phyloP scores from a whole-genome alignment of 2,888 invertebrate species.

The Mythimna albipuncta region DNA sequence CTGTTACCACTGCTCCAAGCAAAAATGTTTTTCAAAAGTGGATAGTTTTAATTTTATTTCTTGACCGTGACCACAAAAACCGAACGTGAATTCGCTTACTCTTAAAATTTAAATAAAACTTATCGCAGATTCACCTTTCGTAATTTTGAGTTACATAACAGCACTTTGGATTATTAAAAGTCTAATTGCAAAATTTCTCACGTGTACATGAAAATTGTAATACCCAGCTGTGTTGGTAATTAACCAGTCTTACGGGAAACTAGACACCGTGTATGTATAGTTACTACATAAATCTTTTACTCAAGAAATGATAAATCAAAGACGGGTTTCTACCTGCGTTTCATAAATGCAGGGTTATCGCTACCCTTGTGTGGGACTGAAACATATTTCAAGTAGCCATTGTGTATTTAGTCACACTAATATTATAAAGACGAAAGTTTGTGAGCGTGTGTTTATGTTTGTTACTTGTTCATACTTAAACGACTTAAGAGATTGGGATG shows the following conservation, averaged over 20 bases:
- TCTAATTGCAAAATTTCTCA: neutral
- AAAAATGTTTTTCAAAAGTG: neutral
- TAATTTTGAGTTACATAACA: slow-evolving; percentile 7
- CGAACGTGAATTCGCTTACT: neutral
- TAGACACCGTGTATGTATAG: neutral
- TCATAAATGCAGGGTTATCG: neutral
- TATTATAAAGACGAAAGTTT: no score
- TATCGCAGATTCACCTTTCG: slow-evolving; percentile 9
- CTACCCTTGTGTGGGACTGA: neutral
- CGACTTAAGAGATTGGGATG: no score
- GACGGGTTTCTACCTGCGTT: neutral
- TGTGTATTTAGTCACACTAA: neutral
- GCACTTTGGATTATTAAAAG: neutral
- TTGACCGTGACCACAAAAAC: neutral
- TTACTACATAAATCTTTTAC: neutral
- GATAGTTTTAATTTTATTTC: neutral
- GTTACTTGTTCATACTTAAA: no score
- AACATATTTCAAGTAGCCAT: neutral
- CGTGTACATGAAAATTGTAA: neutral
- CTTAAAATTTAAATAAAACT: neutral
- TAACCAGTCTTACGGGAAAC: slow-evolving; percentile 11
- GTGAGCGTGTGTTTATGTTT: no score
- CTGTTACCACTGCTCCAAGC: no score
- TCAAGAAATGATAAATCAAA: neutral
- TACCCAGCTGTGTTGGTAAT: neutral